Percentiles rank a stretch among this genome's conserved stretches.
These are phyloP conservation scores for Palythoa grandiflora DNA, from an alignment of 92 coral and sea anemone genomes.

Conservation along the genomic window DNA sequence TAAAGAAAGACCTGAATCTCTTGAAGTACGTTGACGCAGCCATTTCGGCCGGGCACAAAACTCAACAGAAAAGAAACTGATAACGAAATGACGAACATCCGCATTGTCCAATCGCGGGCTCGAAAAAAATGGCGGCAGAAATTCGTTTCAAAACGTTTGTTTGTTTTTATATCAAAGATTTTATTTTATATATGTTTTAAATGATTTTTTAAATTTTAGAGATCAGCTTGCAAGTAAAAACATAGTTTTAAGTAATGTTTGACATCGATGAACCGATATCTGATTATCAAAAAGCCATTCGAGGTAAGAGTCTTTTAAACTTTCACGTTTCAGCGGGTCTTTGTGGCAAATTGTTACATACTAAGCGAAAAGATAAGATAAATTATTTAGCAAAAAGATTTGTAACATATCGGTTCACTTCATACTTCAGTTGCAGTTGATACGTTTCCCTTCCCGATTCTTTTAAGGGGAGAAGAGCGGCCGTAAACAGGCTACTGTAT, in stretches of 20 bases:
- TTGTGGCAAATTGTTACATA: no score
- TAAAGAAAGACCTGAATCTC: conserved; percentile 57
- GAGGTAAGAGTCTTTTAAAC: conserved; percentile 54
- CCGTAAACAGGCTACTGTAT: no score
- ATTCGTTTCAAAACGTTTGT: conserved; percentile 27
- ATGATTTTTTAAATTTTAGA: neutral
- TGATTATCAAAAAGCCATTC: conserved; percentile 74
- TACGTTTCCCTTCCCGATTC: no score
- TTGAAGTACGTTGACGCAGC: conserved; percentile 58
- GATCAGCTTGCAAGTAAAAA: neutral
- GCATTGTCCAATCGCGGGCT: conserved; percentile 36
- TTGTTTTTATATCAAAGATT: neutral
- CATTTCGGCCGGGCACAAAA: conserved; percentile 56
- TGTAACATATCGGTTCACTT: no score
- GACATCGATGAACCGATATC: conserved; percentile 82
- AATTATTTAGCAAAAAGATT: no score
- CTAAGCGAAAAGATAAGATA: no score
- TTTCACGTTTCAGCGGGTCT: no score
- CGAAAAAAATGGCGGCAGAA: conserved; percentile 66
- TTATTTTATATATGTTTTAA: neutral
- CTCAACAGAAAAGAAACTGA: neutral
- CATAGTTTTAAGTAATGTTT: conserved; percentile 60
- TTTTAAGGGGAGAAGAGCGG: no score
- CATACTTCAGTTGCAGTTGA: no score
- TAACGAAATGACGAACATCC: neutral